Evolutionary conservation across 2,888 invertebrate species (phyloP).

Genomic region (Panzeria rudis): DNA sequence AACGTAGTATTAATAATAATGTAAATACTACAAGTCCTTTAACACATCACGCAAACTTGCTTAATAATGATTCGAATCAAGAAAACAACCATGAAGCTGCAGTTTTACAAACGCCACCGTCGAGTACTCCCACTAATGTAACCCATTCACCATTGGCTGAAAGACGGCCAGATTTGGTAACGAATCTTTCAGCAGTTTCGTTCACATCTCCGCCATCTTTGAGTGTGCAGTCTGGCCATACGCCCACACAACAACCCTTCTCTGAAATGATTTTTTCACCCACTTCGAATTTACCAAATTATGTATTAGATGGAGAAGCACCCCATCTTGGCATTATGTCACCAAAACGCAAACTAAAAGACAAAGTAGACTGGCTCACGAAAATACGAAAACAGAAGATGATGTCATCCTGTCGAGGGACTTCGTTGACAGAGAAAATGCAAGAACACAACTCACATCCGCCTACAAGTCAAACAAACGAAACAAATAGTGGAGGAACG

Average conservation of each 20-base stretch:
- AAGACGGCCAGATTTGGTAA: constrained; percentile 72
- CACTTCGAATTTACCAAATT: constrained; percentile 90
- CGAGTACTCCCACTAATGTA: constrained; percentile 32
- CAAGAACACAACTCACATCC: constrained; percentile 66
- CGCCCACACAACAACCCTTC: constrained; percentile 69
- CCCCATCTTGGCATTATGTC: constrained; percentile 89
- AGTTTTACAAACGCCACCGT: constrained; percentile 57
- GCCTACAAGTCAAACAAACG: constrained; percentile 17
- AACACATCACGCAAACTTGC: constrained; percentile 63
- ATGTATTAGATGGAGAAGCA: constrained; percentile 89
- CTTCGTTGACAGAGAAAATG: constrained; percentile 79
- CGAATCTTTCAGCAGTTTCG: constrained; percentile 73
- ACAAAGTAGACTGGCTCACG: constrained; percentile 90
- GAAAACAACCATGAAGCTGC: constrained; percentile 74
- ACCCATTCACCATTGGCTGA: constrained; percentile 79
- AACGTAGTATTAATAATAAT: constrained; percentile 60
- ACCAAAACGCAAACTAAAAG: constrained; percentile 87
- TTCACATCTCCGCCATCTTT: constrained; percentile 77
- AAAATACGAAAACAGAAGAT: constrained; percentile 86
- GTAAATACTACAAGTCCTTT: constrained; percentile 55
- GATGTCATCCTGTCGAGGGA: constrained; percentile 77
- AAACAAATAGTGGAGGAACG: not conserved
- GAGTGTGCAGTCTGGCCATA: constrained; percentile 73
- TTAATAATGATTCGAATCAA: constrained; percentile 78
- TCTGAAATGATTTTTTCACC: constrained; percentile 85